Conservation (phyloP, 2,888 invertebrate species). For the Coenonympha arcania region DNA sequence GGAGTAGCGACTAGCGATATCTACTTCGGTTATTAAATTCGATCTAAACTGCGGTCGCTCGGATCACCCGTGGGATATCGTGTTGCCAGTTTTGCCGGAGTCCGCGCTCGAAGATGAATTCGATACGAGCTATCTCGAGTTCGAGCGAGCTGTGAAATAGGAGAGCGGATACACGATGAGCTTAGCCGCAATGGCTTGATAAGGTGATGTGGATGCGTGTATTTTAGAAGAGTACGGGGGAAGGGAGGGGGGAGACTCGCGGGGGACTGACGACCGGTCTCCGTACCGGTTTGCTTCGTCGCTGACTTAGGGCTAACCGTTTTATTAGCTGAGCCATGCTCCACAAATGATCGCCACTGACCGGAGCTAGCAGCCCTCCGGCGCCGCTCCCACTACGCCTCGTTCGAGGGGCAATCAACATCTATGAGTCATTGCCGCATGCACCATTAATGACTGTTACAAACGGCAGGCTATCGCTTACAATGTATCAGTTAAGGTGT, state of each 20-base stretch:
- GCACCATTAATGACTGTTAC: constrained; percentile 22
- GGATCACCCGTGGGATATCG: constrained; percentile 47
- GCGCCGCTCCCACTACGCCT: constrained; percentile 36
- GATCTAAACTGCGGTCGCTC: constrained; percentile 57
- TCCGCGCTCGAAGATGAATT: constrained; percentile 49
- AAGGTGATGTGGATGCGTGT: constrained; percentile 67
- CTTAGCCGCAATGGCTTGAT: constrained; percentile 61
- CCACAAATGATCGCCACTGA: constrained; percentile 62
- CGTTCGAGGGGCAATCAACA: constrained; percentile 30
- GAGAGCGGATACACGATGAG: constrained; percentile 58
- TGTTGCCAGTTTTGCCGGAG: constrained; percentile 52
- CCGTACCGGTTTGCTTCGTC: constrained; percentile 67
- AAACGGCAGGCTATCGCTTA: constrained; percentile 4
- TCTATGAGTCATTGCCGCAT: constrained; percentile 13
- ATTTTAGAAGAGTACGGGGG: constrained; percentile 55
- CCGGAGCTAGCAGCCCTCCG: constrained; percentile 40
- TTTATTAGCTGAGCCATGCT: constrained; percentile 69
- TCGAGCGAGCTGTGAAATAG: constrained; percentile 54
- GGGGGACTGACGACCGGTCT: constrained; percentile 58
- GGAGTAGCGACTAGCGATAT: too few relatives aligned
- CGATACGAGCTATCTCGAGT: constrained; percentile 49
- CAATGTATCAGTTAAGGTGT: not conserved
- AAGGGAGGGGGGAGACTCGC: constrained; percentile 38
- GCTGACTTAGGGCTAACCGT: constrained; percentile 65
- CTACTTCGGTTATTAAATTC: constrained; percentile 27